Base-by-base conservation (phyloP, 2,113 vertebrate genomes). In the Notechis scutatus region DNA sequence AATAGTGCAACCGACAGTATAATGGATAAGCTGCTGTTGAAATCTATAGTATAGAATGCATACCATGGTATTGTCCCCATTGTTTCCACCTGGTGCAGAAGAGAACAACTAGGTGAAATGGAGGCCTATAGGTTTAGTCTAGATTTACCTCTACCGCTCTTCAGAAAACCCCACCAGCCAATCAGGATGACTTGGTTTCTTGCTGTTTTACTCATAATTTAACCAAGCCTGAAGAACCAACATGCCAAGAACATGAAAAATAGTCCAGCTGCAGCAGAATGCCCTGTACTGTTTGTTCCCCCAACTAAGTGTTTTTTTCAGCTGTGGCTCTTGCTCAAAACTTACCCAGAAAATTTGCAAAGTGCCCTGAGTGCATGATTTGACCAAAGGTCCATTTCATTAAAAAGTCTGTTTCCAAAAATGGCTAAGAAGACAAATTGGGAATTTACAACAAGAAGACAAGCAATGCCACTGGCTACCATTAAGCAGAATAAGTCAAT, bases 1-100 rank as follows among this genome's bases (percentile, higher is more conserved):
- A 21, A 81, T 1, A 0, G 88, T 93, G 89, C 91, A 95, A 88
- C 87, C 50, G 92, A 57, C 94, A 95, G 92, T 90, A 94, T 64
- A 9, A 1, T 1, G 15, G 90, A 85, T 81, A 92, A 92, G 34
- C 0, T 45, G 90, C 52, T 94, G 57, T 74, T 93, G 74, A 93
- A 81, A 92, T 50, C n/a, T 87, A 93, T 57, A 90, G 89, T 92
- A 21, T 92, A 26, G 39, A 29, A 95, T 92, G 55, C 29, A 64
- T 69, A 12, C 61, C 1, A 11, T 0, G 69, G 90, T 39, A 81
- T 96, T 94, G 29, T 21, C 34, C 92, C 91, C 81, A 90, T 89
- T 94, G 93, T 94, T 96, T 96, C 91, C 56, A 91, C 85, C 88
- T 94, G 91, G 39, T 7, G 93, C 88, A 94, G 55, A 74, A 91